Conservation (phyloP, 1,140 invertebrate genomes). For the Fopius arisanus region DNA sequence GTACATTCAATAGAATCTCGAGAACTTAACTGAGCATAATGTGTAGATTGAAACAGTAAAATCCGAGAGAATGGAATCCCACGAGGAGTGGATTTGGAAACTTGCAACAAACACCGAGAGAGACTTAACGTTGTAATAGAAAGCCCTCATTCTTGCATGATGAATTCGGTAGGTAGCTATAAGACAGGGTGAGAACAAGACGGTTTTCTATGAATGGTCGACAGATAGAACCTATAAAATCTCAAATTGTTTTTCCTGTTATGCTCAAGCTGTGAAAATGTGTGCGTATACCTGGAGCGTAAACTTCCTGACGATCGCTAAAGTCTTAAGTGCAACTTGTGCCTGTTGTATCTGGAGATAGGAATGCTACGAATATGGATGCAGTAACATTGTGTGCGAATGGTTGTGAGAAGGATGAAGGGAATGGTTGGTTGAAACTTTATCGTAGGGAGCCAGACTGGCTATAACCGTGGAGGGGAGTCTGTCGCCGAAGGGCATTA, state of each 20-base stretch:
- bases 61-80: not conserved
- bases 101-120: not conserved
- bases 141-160: not conserved
- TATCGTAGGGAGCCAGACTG: conserved; percentile 5
- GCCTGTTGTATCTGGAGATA: not conserved
- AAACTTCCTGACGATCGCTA: conserved; percentile 10
- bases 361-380: not conserved
- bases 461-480: not conserved
- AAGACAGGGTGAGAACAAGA: not conserved
- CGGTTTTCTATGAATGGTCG: not conserved
- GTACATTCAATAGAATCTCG: too few species aligned
- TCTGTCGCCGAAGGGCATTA: conserved; percentile 3
- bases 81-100: not conserved
- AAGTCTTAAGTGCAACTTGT: conserved; percentile 11
- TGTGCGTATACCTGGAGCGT: not conserved
- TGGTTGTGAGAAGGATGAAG: not conserved
- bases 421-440: not conserved
- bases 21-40: not conserved
- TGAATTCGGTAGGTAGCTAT: not conserved
- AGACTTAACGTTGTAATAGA: not conserved
- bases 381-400: not conserved
- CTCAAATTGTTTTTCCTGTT: not conserved
- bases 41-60: not conserved
- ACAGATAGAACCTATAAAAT: not conserved
- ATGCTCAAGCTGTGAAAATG: not conserved